phyloP scores from a whole-genome alignment of 2,797 vertebrate genomes.

The Melanotaenia nigrans region DNA sequence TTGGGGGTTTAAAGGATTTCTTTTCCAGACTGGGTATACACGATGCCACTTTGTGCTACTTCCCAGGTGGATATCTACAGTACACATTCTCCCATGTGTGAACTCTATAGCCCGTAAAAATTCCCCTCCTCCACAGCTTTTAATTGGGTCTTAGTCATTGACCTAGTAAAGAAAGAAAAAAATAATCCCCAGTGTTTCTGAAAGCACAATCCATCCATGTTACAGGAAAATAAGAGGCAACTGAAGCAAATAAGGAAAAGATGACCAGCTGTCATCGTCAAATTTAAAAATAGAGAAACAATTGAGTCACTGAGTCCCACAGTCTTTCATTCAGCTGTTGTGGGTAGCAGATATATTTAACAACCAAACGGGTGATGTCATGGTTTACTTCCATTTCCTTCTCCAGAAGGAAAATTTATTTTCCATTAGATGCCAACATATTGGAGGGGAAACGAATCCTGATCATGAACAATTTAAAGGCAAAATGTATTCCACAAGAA shows the following conservation, averaged over 20 bases:
- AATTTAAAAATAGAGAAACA: slow-evolving; percentile 56
- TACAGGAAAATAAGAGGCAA: slow-evolving; percentile 34
- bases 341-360: slow-evolving; percentile 3
- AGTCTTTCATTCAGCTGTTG: slow-evolving; percentile 16
- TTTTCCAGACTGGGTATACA: slow-evolving; percentile 2
- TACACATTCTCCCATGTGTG: slow-evolving; percentile 41
- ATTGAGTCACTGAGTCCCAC: slow-evolving; percentile 41
- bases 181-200: not conserved
- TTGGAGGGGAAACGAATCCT: not conserved
- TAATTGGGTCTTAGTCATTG: slow-evolving; percentile 57
- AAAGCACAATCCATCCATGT: slow-evolving; percentile 9
- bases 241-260: slow-evolving; percentile 31
- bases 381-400: slow-evolving; percentile 2
- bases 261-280: slow-evolving; percentile 32
- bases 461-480: not conserved
- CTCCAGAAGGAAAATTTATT: not conserved
- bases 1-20: slow-evolving; percentile 7
- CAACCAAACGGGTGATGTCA: not conserved
- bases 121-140: slow-evolving; percentile 39
- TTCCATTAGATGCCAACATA: not conserved
- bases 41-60: slow-evolving; percentile 36
- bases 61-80: slow-evolving; percentile 56
- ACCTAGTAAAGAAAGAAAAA: slow-evolving; percentile 34
- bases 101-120: slow-evolving; percentile 10
- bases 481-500: no score